Conservation (phyloP, 1,140 invertebrate species). For the Heliconius nattereri region DNA sequence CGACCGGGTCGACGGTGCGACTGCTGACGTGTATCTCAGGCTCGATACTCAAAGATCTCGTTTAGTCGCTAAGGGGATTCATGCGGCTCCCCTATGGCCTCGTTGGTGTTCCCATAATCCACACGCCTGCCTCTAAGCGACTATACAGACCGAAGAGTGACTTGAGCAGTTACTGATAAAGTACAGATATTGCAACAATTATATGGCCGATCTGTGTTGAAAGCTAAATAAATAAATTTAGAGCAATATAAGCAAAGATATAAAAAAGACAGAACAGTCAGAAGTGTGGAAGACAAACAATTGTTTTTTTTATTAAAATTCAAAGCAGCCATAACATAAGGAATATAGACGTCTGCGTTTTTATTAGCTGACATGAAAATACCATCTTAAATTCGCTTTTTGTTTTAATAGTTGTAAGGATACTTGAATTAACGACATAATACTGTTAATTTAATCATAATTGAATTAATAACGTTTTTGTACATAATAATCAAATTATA, state of each 20-base stretch:
- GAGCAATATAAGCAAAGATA: neutral
- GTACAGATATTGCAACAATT: neutral
- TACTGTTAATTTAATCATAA: constrained; percentile 7
- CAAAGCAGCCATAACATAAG: neutral
- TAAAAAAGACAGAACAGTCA: neutral
- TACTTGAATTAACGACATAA: constrained; percentile 1
- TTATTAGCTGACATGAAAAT: neutral
- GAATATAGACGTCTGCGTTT: neutral
- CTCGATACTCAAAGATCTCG: constrained; percentile 85
- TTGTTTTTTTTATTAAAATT: neutral
- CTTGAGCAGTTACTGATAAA: neutral
- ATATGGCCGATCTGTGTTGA: neutral
- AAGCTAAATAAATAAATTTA: neutral
- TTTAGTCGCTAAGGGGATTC: constrained; percentile 83
- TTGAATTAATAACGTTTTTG: constrained; percentile 24
- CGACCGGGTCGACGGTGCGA: constrained; percentile 67
- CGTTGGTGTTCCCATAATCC: constrained; percentile 89
- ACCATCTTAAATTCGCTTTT: constrained; percentile 6
- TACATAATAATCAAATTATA: constrained; percentile 31
- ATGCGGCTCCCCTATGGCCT: constrained; percentile 87
- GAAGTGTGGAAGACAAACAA: neutral
- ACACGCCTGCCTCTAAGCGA: constrained; percentile 52
- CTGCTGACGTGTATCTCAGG: constrained; percentile 84
- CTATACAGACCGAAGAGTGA: neutral
- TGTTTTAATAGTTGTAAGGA: constrained; percentile 2